A percentile compares a stretch with the other conserved stretches of the same genome.
These are phyloP conservation scores for Plecotus auritus DNA, from an alignment of 2,113 vertebrate genomes.

Conservation along the genomic window DNA sequence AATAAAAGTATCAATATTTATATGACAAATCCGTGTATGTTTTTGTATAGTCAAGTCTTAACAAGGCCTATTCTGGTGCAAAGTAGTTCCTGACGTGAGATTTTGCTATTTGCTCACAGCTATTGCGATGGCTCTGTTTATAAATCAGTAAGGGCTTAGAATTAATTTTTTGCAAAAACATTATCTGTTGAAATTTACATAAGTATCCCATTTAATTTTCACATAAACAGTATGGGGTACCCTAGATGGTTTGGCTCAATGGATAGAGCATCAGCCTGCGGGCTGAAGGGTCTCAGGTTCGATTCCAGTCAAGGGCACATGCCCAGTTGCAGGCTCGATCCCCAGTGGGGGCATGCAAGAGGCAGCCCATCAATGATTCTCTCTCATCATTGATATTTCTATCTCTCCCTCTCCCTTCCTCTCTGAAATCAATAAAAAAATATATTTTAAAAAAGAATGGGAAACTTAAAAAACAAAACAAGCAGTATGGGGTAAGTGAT, in stretches of 20 bases:
- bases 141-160: conserved; percentile 14
- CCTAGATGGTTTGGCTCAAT: too few relatives aligned
- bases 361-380: too few relatives aligned
- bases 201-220: conserved; percentile 43
- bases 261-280: too few relatives aligned
- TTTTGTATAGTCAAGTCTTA: conserved; percentile 4
- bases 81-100: neutral
- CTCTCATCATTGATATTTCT: too few relatives aligned
- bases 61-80: neutral
- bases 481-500: neutral
- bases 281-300: too few relatives aligned
- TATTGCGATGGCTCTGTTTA: conserved; percentile 13
- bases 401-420: too few relatives aligned
- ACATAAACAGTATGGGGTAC: neutral
- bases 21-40: neutral
- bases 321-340: too few relatives aligned
- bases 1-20: neutral
- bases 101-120: neutral
- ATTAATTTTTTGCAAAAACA: neutral
- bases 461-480: neutral
- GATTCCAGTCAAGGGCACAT: too few relatives aligned
- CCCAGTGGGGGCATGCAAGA: too few relatives aligned
- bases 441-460: too few relatives aligned
- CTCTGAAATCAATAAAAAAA: too few relatives aligned
- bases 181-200: conserved; percentile 35